These are phyloP conservation scores for Rynchops niger DNA, from an alignment of 2,113 vertebrate genomes.

Conservation along the genomic window DNA sequence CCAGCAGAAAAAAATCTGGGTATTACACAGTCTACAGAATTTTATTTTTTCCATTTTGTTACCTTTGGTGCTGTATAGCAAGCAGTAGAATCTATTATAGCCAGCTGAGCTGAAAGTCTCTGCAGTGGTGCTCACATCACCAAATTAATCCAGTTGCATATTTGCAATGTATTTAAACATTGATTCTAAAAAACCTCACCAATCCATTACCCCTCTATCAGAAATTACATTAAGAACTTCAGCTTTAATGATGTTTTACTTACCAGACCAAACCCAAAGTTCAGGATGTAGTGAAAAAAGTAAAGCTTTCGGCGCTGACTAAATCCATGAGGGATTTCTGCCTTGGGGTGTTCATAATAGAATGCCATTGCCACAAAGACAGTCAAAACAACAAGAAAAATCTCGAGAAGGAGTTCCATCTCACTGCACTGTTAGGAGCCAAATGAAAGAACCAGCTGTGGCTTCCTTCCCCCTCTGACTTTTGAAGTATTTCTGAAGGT, in stretches of 20 bases:
- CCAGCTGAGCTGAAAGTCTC: background rate
- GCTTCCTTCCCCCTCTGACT: background rate
- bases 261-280: conserved; percentile 10
- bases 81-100: background rate
- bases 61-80: background rate
- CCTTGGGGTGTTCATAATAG: conserved; percentile 17
- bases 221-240: background rate
- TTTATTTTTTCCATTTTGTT: background rate
- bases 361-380: conserved; percentile 2
- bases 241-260: conserved; percentile 7
- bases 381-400: background rate
- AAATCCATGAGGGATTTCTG: conserved; percentile 32
- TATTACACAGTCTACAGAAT: background rate
- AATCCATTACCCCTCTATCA: background rate
- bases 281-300: background rate
- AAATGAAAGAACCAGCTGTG: background rate
- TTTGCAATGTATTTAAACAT: background rate
- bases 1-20: background rate
- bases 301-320: conserved; percentile 1
- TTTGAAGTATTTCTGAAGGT: background rate
- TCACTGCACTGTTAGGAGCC: background rate
- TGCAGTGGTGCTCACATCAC: background rate
- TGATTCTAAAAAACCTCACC: background rate
- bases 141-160: background rate
- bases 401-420: conserved; percentile 6